phyloP scores from a whole-genome alignment of 2,888 invertebrate species.

The Athripsodes cinereus region DNA sequence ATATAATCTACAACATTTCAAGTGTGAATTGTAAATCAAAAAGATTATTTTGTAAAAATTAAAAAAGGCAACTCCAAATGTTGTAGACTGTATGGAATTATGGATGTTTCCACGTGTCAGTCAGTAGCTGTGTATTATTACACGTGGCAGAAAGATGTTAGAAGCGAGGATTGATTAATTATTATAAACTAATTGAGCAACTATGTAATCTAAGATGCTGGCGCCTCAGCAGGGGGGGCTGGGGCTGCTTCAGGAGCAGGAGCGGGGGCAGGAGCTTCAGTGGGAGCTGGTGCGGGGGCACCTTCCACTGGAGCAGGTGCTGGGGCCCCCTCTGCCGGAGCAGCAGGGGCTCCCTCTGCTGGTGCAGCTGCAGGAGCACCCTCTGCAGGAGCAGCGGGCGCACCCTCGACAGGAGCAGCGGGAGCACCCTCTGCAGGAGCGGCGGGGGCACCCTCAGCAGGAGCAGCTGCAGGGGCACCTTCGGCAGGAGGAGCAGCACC shows the following conservation, averaged over 20 bases:
- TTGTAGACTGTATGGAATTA: too few relatives aligned
- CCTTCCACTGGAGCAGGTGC: conserved; percentile 28
- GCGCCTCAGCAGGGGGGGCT: conserved; percentile 29
- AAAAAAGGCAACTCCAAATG: too few relatives aligned
- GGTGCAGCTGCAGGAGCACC: conserved; percentile 28
- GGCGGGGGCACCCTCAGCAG: conserved; percentile 31
- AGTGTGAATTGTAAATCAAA: too few relatives aligned
- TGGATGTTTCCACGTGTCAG: too few relatives aligned
- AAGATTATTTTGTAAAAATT: too few relatives aligned
- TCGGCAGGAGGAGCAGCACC: conserved; percentile 31
- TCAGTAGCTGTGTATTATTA: too few relatives aligned
- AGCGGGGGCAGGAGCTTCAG: conserved; percentile 21
- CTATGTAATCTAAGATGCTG: conserved; percentile 22
- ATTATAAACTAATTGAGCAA: too few relatives aligned
- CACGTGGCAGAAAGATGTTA: too few relatives aligned
- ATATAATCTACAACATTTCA: too few relatives aligned
- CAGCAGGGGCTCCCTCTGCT: conserved; percentile 33
- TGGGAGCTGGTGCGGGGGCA: conserved; percentile 13
- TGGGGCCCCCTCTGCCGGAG: conserved; percentile 29
- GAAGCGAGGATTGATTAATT: background rate
- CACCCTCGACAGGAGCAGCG: conserved; percentile 30
- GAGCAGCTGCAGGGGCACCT: conserved; percentile 32
- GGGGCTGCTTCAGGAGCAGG: conserved; percentile 29
- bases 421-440: conserved; percentile 30
- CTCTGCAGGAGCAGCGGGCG: conserved; percentile 29